These are phyloP conservation scores for Andrena marginata DNA, from an alignment of 2,888 invertebrate genomes.

Conservation along the genomic window DNA sequence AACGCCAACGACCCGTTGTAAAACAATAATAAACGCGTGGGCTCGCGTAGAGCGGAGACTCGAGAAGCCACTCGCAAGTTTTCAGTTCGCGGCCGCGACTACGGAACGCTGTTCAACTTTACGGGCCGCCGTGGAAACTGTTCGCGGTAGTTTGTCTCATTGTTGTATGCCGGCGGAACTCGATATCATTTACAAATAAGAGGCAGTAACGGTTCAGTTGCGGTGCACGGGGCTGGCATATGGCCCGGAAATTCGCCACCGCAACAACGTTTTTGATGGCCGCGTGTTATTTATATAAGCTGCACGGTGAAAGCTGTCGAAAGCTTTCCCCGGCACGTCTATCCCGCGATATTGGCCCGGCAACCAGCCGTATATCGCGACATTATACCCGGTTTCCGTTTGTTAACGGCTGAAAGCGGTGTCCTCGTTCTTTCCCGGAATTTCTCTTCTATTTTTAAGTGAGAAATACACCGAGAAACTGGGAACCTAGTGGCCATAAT, in stretches of 20 bases:
- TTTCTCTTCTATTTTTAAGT: too few relatives aligned
- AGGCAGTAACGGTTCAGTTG: constrained; percentile 35
- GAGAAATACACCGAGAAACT: too few relatives aligned
- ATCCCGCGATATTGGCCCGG: constrained; percentile 37
- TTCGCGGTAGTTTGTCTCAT: constrained; percentile 36
- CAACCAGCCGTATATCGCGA: constrained; percentile 19
- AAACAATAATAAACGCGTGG: constrained; percentile 16
- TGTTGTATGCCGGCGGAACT: constrained; percentile 38
- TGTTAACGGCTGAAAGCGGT: constrained; percentile 12
- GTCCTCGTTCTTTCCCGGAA: neutral
- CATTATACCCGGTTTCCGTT: constrained; percentile 45
- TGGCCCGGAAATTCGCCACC: constrained; percentile 23
- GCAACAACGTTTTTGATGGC: constrained; percentile 25
- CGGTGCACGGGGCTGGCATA: constrained; percentile 23
- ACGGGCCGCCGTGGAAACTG: constrained; percentile 17
- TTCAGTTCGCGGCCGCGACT: constrained; percentile 8
- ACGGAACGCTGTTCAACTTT: constrained; percentile 37
- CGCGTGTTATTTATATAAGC: constrained; percentile 40
- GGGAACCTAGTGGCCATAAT: too few relatives aligned
- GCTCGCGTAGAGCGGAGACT: neutral
- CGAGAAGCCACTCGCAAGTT: constrained; percentile 21
- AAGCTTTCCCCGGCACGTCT: constrained; percentile 37
- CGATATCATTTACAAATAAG: constrained; percentile 62
- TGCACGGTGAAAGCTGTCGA: constrained; percentile 45
- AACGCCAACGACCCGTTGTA: neutral